phyloP scores from a whole-genome alignment of 2,888 invertebrate genomes.

The Phoenoteleia sp. region DNA sequence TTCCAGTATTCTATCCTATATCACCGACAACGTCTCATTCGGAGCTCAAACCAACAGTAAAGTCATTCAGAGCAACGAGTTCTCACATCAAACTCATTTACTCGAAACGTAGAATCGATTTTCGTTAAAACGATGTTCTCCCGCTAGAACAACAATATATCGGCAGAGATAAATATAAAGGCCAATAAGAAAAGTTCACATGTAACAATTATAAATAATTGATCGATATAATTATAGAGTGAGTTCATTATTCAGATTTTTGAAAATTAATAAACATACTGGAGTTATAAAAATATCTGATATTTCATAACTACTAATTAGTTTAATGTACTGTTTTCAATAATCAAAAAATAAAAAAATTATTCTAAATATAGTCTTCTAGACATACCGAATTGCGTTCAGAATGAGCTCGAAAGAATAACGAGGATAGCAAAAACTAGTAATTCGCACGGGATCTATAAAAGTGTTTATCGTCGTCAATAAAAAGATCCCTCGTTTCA shows the following conservation, averaged over 20 bases:
- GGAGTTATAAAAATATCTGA: no score
- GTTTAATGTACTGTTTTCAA: no score
- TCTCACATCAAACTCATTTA: slow-evolving; percentile 60
- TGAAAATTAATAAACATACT: no score
- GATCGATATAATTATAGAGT: no score
- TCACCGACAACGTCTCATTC: slow-evolving; percentile 62
- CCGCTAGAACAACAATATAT: no score
- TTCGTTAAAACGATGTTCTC: no score
- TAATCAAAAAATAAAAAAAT: slow-evolving; percentile 32
- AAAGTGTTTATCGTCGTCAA: slow-evolving; percentile 86
- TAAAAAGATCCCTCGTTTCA: slow-evolving; percentile 80
- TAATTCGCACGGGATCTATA: slow-evolving; percentile 85
- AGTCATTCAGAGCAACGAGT: slow-evolving; percentile 53
- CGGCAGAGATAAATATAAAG: no score
- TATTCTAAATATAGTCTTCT: slow-evolving; percentile 46
- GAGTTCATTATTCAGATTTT: no score
- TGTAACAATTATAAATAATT: no score
- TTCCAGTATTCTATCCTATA: slow-evolving; percentile 47
- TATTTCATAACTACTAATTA: no score
- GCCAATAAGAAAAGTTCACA: no score
- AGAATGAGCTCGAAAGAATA: slow-evolving; percentile 55
- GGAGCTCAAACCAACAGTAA: slow-evolving; percentile 49
- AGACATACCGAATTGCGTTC: slow-evolving; percentile 65
- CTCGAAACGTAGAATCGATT: slow-evolving; percentile 57
- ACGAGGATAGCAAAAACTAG: slow-evolving; percentile 82